phyloP scores from a whole-genome alignment of 92 coral and sea anemone species.

The Palythoa heliodiscus region DNA sequence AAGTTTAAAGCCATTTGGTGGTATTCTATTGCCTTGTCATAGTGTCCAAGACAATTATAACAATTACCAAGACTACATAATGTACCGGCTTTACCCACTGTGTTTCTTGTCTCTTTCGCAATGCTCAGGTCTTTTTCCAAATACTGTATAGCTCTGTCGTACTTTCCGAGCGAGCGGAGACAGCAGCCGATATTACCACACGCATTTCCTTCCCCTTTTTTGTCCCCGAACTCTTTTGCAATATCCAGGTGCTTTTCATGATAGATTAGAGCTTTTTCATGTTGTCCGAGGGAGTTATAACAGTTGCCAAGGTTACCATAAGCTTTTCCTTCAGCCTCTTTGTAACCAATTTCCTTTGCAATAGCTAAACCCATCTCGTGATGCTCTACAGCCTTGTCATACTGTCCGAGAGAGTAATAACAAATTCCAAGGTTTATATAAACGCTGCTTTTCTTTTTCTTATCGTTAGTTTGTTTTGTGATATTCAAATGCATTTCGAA shows the following conservation, averaged over 20 bases:
- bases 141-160: not conserved
- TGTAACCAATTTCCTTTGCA: not conserved
- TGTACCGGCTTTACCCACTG: not conserved
- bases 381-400: not conserved
- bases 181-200: not conserved
- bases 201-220: not conserved
- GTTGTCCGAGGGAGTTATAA: not conserved
- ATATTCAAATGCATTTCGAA: not conserved
- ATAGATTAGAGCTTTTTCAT: not conserved
- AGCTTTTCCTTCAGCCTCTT: not conserved
- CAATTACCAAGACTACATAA: not conserved
- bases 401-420: constrained; percentile 1
- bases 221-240: not conserved
- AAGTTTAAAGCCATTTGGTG: not conserved
- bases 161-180: not conserved
- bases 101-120: not conserved
- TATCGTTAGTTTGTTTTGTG: not conserved
- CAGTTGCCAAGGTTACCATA: not conserved
- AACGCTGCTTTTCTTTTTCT: not conserved
- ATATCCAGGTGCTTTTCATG: not conserved
- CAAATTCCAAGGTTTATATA: not conserved
- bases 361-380: not conserved
- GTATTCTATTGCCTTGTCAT: not conserved
- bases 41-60: not conserved
- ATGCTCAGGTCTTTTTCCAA: not conserved